Evolutionary conservation across 2,113 vertebrate species (phyloP).

Genomic region (Bathybates hornii): DNA sequence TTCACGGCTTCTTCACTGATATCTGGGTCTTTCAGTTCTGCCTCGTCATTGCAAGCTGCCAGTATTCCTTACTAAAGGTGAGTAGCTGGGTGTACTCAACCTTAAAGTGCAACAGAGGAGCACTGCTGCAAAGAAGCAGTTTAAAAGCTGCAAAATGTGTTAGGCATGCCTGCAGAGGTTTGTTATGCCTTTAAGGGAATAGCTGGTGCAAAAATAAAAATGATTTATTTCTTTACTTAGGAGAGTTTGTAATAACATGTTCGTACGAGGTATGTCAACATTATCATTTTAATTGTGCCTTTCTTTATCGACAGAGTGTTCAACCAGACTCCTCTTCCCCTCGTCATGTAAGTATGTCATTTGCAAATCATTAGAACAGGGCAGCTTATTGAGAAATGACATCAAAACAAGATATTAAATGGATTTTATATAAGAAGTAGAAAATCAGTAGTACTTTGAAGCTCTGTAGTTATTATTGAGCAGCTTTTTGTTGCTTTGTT

Average conservation of each 20-base stretch:
- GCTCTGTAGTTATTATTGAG: neutral
- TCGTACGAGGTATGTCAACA: neutral
- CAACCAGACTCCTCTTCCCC: constrained; percentile 98
- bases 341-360: constrained; percentile 83
- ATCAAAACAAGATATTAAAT: neutral
- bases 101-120: neutral
- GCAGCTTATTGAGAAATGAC: neutral
- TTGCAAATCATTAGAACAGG: neutral
- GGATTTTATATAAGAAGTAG: neutral
- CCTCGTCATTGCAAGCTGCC: constrained; percentile 97
- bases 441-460: neutral
- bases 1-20: constrained; percentile 95
- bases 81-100: neutral
- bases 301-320: constrained; percentile 81
- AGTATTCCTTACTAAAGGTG: constrained; percentile 97
- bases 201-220: neutral
- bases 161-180: neutral
- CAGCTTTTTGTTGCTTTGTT: neutral
- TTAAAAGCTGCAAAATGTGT: neutral
- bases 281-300: neutral
- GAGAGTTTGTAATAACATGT: neutral
- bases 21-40: constrained; percentile 99
- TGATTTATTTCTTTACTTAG: neutral
- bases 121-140: neutral
- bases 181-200: neutral